Conservation (phyloP, 2,888 invertebrate genomes). For the Habroteleia sp. region DNA sequence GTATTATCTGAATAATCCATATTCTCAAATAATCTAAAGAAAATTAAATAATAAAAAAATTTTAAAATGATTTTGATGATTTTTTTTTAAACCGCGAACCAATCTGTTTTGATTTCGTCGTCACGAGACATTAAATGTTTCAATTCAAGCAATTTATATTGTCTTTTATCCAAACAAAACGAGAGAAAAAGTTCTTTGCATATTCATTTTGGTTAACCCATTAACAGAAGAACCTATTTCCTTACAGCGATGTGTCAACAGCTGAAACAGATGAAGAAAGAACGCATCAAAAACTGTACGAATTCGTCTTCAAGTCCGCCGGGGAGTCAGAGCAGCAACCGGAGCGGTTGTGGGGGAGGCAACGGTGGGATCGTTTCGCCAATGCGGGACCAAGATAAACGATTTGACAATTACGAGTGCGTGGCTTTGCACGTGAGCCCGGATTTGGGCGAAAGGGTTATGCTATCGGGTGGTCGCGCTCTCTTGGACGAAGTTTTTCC, state of each 20-base stretch:
- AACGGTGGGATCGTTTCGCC: constrained; percentile 68
- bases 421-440: constrained; percentile 91
- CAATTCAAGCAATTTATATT: too few species aligned
- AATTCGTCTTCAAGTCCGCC: constrained; percentile 70
- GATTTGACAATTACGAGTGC: constrained; percentile 86
- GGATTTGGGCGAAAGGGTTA: constrained; percentile 90
- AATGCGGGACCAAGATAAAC: constrained; percentile 62
- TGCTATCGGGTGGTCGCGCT: constrained; percentile 90
- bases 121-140: too few species aligned
- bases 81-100: too few species aligned
- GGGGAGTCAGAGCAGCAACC: constrained; percentile 75
- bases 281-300: constrained; percentile 84
- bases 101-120: too few species aligned
- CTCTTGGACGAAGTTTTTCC: constrained; percentile 89
- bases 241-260: constrained; percentile 88
- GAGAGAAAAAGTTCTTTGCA: too few species aligned
- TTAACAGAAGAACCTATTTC: too few species aligned
- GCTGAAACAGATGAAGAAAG: constrained; percentile 88
- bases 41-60: too few species aligned
- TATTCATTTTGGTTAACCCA: too few species aligned
- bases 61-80: too few species aligned
- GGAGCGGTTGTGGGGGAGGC: constrained; percentile 68
- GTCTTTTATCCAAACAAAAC: too few species aligned
- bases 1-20: too few species aligned
- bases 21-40: too few species aligned